Evolutionary conservation across 2,113 vertebrate genomes (phyloP).

Genomic region (Rousettus leschenaultii): DNA sequence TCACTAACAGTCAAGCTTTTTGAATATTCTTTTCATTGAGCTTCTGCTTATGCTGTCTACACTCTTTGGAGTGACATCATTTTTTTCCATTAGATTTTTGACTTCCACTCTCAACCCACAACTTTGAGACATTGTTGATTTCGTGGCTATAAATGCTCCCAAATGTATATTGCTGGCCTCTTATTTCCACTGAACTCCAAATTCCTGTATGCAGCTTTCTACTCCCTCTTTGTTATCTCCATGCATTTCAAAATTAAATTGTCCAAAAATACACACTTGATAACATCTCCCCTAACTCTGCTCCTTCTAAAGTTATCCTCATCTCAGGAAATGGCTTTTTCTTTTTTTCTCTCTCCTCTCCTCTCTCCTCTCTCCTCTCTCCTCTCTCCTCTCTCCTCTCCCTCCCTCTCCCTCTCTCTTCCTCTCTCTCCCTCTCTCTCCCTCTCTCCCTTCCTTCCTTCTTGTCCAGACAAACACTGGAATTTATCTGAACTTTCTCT

Average conservation of each 20-base stretch:
- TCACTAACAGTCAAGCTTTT: neutral
- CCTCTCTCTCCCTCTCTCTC: too few species aligned
- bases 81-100: neutral
- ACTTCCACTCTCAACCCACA: neutral
- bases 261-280: neutral
- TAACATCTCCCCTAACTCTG: neutral
- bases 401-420: too few species aligned
- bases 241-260: neutral
- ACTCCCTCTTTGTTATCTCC: neutral
- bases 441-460: neutral
- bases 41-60: neutral
- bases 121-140: neutral
- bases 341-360: neutral
- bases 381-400: too few species aligned
- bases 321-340: neutral
- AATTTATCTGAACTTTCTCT: neutral
- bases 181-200: neutral
- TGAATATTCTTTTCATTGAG: neutral
- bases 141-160: neutral
- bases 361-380: too few species aligned
- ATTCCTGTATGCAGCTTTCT: neutral
- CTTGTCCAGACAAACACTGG: neutral
- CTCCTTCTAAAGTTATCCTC: neutral
- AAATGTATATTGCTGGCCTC: neutral
- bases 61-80: neutral